Base-by-base conservation (phyloP, 2,888 invertebrate genomes). In the Melieria picta region DNA sequence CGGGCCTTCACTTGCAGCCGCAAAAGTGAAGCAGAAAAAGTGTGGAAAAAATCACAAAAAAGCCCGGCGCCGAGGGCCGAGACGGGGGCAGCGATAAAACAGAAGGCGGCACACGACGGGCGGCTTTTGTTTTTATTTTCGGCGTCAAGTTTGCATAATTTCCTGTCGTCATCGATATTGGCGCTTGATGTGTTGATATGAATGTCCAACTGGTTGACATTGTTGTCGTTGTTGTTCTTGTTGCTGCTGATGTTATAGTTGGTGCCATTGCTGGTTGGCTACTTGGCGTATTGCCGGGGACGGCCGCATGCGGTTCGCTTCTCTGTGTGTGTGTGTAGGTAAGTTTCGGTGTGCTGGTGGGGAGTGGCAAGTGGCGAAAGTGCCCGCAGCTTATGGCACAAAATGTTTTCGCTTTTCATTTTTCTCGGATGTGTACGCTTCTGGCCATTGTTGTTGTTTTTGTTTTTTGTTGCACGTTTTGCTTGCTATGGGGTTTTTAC, bases 141-240 rank as follows among this genome's bases (percentile, higher is more conserved):
- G 68, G 77, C 76, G 80, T 79, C 80, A 84, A 84, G 84, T 85
- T 85, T 84, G 83, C 84, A 85, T 85, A 84, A 85, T 85, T 85
- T 85, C 84, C 84, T 84, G 85, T 84, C 81, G 84, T 81, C 76
- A 78, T 78, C 79, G 80, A 79, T 80, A 80, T 76, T 76, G 78
- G 75, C 76, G 77, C 77, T 73, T 76, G 78, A 78, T 79, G 78
- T 79, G 78, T 77, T 77, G 78, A 77, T 77, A 76, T 74, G 74
- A 75, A 75, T 75, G 77, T 76, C 77, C 71, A 62, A 69, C 67
- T 68, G 30, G 30, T 30, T 70, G 72, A 65, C 69, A 68, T 58
- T 55, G 47, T n/a, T 48, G 45, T 42, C 13, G 48, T 50, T 57
- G 11, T 48, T 64, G 48, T 56, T 50, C 64, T 45, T n/a, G 13